These are phyloP conservation scores for Hypomesus transpacificus DNA, from an alignment of 2,113 vertebrate species.

Conservation along the genomic window DNA sequence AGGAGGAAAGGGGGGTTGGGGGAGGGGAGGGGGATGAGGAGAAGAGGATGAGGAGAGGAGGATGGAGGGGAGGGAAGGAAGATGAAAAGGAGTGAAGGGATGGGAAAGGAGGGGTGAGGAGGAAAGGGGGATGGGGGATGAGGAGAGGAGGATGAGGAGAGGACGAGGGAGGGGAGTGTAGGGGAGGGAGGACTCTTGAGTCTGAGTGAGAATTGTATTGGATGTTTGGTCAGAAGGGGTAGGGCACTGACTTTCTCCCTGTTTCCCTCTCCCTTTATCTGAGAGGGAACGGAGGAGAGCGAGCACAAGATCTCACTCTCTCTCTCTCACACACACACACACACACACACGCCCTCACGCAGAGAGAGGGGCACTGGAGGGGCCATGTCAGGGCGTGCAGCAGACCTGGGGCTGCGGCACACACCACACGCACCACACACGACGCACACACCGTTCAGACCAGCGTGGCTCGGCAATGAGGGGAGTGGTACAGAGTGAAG, in stretches of 20 bases:
- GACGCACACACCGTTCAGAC: not conserved
- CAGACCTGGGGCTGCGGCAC: slow-evolving; percentile 19
- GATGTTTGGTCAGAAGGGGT: slow-evolving; percentile 51
- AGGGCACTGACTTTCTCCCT: slow-evolving; percentile 17
- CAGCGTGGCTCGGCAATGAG: slow-evolving; percentile 35
- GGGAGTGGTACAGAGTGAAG: slow-evolving; percentile 21
- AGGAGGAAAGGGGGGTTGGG: not conserved
- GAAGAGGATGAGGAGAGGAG: not conserved
- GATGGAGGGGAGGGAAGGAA: slow-evolving; percentile 16
- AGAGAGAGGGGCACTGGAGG: slow-evolving; percentile 13
- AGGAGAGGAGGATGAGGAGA: slow-evolving; percentile 2
- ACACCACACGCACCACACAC: slow-evolving; percentile 9
- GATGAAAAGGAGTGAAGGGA: not conserved
- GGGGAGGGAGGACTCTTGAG: not conserved
- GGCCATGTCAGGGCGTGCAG: slow-evolving; percentile 34
- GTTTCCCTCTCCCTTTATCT: not conserved
- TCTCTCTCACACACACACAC: not conserved
- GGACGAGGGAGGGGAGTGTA: slow-evolving; percentile 23
- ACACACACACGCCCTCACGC: slow-evolving; percentile 9
- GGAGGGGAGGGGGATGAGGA: not conserved
- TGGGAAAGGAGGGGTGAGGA: slow-evolving; percentile 20
- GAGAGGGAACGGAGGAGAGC: slow-evolving; percentile 23
- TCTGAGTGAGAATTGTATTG: slow-evolving; percentile 50
- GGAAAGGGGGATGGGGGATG: not conserved
- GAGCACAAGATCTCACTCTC: slow-evolving; percentile 12